Evolutionary conservation across 2,888 invertebrate species (phyloP), one percentile per base, ranked within the genome.

Genomic region (Pasiphila rectangulata): DNA sequence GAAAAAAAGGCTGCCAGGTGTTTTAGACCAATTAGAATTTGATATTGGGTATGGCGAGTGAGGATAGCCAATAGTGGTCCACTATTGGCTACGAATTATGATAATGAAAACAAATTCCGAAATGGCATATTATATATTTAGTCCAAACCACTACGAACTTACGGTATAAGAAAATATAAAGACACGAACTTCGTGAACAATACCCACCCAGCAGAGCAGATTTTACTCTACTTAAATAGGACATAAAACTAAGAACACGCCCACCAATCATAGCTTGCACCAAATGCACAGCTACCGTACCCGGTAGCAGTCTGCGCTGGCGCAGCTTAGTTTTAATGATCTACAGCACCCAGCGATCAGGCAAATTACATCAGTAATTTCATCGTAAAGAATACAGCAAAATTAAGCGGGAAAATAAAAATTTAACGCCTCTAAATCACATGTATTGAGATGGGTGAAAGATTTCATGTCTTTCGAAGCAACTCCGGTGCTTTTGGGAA

Each of bases 281-380:
- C 48, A 45, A 39, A 45, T 41, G 40, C 46, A 50, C 39, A 34
- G 46, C 42, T 45, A 40, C 51, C 37, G 56, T 57, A 56, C 65
- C 66, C 72, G 56, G 72, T 69, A 71, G 69, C 69, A 35, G 52
- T 51, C 57, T 54, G 67, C 62, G 57, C 62, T 36, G 13, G 59
- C 61, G 57, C 61, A 64, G 43, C 50, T 52, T 57, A 53, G 35
- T 58, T 40, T 63, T 70, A 69, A 72, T 63, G 65, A 66, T 61
- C 59, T 54, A 59, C 64, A 57, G 61, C 60, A 60, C 57, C 55
- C 55, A 48, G 60, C 63, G 63, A 59, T 65, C 51, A 63, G 47
- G 57, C 57, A 68, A 66, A 72, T 67, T 67, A 61, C 57, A 41
- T 37, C 13, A 37, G 62, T 56, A 66, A 73, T 67, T 64, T 63